phyloP scores from a whole-genome alignment of 2,113 vertebrate genomes.

The Nothoprocta perdicaria region DNA sequence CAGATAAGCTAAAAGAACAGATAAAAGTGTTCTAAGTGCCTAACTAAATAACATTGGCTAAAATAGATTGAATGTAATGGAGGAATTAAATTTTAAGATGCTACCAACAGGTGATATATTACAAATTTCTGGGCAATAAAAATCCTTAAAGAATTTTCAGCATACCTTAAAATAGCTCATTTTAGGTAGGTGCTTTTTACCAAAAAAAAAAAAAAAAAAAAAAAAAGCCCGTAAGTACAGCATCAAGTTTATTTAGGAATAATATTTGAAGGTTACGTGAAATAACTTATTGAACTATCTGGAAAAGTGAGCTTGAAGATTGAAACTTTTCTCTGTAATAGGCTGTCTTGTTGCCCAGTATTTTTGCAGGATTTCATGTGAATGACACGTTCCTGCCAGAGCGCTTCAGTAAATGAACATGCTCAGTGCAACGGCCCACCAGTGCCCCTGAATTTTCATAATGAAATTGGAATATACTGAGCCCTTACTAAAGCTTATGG shows the following conservation, averaged over 20 bases:
- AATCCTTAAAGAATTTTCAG: background rate
- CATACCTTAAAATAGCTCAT: background rate
- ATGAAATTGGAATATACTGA: background rate
- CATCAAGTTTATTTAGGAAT: background rate
- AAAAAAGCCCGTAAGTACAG: background rate
- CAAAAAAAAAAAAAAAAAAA: background rate
- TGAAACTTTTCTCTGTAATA: background rate
- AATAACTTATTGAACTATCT: background rate
- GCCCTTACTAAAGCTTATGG: background rate
- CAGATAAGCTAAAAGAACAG: background rate
- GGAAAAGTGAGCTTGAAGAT: background rate
- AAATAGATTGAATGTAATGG: background rate
- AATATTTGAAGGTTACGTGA: background rate
- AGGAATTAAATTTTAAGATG: background rate
- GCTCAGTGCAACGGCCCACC: constrained; percentile 5
- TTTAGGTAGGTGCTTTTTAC: background rate
- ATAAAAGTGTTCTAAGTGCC: background rate
- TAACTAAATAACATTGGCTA: background rate
- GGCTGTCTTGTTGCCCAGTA: background rate
- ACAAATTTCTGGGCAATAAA: background rate
- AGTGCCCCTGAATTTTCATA: constrained; percentile 7
- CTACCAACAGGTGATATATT: background rate
- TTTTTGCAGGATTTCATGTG: background rate
- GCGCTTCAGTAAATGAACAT: background rate
- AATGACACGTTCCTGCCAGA: background rate